phyloP scores from a whole-genome alignment of 2,113 vertebrate genomes.

The Ceuthmochares aereus region DNA sequence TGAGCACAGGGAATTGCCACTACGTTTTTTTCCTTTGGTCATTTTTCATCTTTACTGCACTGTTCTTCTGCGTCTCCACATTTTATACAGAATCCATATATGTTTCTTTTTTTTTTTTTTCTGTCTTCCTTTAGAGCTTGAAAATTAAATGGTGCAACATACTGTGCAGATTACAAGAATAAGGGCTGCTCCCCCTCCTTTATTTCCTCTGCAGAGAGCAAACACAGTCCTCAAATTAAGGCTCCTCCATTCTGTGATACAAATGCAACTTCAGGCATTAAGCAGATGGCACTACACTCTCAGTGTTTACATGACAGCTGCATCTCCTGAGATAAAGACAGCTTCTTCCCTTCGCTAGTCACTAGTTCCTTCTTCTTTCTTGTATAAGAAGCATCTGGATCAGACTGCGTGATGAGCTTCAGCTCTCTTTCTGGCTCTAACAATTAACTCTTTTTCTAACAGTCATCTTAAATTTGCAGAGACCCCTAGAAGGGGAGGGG shows the following conservation, averaged over 20 bases:
- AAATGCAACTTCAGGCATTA: constrained; percentile 12
- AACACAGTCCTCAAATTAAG: not conserved
- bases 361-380: not conserved
- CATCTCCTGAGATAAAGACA: constrained; percentile 20
- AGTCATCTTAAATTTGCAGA: not conserved
- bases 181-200: not conserved
- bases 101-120: not conserved
- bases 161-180: not conserved
- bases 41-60: not conserved
- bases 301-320: not conserved
- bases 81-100: not conserved
- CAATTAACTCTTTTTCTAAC: not conserved
- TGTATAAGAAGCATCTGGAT: not conserved
- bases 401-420: not conserved
- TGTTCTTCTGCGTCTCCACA: not conserved
- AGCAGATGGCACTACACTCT: constrained; percentile 19
- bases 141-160: not conserved
- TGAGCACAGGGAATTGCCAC: not conserved
- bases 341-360: not conserved
- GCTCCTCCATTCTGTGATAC: not conserved
- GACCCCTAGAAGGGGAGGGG: not conserved
- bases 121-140: not conserved
- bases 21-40: not conserved
- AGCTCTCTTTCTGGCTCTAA: not conserved
- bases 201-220: not conserved